phyloP scores from a whole-genome alignment of 2,888 invertebrate species.

The Hirtodrosophila duncani region DNA sequence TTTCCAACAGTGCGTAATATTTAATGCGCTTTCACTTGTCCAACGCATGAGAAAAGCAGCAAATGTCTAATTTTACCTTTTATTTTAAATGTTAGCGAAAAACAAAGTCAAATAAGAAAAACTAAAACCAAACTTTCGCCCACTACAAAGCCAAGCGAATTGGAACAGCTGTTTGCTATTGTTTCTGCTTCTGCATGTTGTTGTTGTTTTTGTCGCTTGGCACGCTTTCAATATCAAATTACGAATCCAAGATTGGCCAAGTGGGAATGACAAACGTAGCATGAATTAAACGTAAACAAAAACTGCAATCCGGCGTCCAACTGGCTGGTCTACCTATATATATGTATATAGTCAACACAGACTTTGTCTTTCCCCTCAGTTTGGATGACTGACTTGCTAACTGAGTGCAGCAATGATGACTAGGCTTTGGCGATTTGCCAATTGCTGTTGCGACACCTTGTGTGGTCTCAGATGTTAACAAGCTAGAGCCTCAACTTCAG shows the following conservation, averaged over 20 bases:
- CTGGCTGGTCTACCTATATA: background rate
- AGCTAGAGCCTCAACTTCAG: slow-evolving; percentile 16
- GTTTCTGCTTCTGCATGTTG: slow-evolving; percentile 3
- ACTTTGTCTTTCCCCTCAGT: too few relatives aligned
- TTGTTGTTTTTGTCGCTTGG: slow-evolving; percentile 34
- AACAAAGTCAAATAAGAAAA: slow-evolving; percentile 31
- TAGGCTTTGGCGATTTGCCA: slow-evolving; percentile 7
- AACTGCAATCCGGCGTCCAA: slow-evolving; percentile 18
- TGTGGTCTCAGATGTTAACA: slow-evolving; percentile 47
- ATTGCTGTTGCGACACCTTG: slow-evolving; percentile 53
- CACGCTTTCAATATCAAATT: slow-evolving; percentile 70
- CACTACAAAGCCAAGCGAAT: slow-evolving; percentile 54
- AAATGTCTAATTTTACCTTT: slow-evolving; percentile 41
- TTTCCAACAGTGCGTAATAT: slow-evolving; percentile 47
- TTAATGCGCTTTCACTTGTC: slow-evolving; percentile 54
- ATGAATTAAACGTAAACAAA: slow-evolving; percentile 35
- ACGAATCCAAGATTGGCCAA: slow-evolving; percentile 46
- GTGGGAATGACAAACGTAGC: slow-evolving; percentile 48
- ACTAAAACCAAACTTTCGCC: slow-evolving; percentile 56
- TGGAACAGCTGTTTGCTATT: slow-evolving; percentile 61
- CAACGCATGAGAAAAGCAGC: slow-evolving; percentile 22
- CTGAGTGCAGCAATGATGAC: slow-evolving; percentile 5
- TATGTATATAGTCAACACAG: too few relatives aligned
- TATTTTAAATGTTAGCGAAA: slow-evolving; percentile 24
- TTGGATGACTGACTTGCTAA: background rate